phyloP scores from a whole-genome alignment of 1,140 invertebrate species.

The Eufriesea mexicana region DNA sequence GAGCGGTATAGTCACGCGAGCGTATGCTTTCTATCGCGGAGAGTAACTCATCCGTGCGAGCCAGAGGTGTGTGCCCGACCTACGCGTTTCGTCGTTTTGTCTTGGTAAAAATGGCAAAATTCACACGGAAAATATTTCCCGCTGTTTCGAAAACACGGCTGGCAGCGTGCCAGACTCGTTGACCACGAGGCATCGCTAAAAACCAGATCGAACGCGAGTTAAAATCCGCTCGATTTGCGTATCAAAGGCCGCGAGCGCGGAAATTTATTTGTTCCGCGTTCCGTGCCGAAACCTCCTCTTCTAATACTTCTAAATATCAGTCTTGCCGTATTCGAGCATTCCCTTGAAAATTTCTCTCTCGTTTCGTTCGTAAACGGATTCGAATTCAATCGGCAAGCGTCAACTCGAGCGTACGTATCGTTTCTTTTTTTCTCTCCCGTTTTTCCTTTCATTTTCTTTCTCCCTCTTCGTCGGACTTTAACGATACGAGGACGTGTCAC shows the following conservation, averaged over 20 bases:
- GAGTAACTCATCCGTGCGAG: not conserved
- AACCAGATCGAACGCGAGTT: conserved; percentile 3
- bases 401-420: too few relatives aligned
- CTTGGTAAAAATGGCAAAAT: not conserved
- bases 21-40: not conserved
- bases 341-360: too few relatives aligned
- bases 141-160: not conserved
- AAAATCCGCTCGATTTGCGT: not conserved
- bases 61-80: not conserved
- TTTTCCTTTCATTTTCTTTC: too few relatives aligned
- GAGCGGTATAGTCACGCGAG: not conserved
- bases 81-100: not conserved
- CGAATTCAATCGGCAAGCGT: too few relatives aligned
- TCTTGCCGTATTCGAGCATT: too few relatives aligned
- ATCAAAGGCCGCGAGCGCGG: not conserved
- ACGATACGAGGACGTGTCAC: not conserved
- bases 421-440: too few relatives aligned
- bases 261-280: not conserved
- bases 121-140: not conserved
- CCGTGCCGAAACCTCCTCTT: not conserved
- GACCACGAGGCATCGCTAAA: not conserved
- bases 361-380: too few relatives aligned
- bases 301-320: too few relatives aligned
- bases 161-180: not conserved
- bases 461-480: too few relatives aligned